Evolutionary conservation across 2,888 invertebrate genomes (phyloP).

Genomic region (Drosophila niveifrons): DNA sequence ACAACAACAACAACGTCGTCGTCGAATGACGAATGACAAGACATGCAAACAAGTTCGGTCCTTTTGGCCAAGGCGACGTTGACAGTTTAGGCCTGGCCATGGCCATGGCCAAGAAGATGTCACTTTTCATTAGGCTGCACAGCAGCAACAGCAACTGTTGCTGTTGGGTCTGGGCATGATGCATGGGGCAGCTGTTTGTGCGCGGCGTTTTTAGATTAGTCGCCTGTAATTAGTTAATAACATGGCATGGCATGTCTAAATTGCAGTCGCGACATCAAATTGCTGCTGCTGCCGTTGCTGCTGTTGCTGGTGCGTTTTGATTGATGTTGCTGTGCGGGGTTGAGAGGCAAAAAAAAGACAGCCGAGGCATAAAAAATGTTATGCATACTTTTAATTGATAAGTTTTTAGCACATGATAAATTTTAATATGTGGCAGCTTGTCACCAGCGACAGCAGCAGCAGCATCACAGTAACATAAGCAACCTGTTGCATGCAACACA

Average conservation of each 20-base stretch:
- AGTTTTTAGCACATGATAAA: conserved; percentile 85
- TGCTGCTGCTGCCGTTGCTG: conserved; percentile 32
- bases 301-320: conserved; percentile 68
- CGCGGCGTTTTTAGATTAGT: conserved; percentile 83
- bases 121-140: conserved; percentile 83
- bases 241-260: conserved; percentile 83
- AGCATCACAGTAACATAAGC: conserved; percentile 29
- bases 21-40: conserved; percentile 73
- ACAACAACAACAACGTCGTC: conserved; percentile 38
- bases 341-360: conserved; percentile 17
- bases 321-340: conserved; percentile 83
- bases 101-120: conserved; percentile 84
- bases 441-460: conserved; percentile 52
- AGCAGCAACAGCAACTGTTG: conserved; percentile 35
- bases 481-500: conserved; percentile 23
- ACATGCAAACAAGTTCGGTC: conserved; percentile 66
- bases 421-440: conserved; percentile 75
- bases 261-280: conserved; percentile 78
- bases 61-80: conserved; percentile 61
- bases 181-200: conserved; percentile 71
- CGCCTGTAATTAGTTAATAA: conserved; percentile 85
- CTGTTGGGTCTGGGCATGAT: conserved; percentile 59
- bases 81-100: conserved; percentile 71
- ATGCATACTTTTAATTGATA: conserved; percentile 84
- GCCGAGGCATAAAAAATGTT: conserved; percentile 63